Conservation (phyloP, 2,113 vertebrate species). For the Hipposideros armiger region DNA sequence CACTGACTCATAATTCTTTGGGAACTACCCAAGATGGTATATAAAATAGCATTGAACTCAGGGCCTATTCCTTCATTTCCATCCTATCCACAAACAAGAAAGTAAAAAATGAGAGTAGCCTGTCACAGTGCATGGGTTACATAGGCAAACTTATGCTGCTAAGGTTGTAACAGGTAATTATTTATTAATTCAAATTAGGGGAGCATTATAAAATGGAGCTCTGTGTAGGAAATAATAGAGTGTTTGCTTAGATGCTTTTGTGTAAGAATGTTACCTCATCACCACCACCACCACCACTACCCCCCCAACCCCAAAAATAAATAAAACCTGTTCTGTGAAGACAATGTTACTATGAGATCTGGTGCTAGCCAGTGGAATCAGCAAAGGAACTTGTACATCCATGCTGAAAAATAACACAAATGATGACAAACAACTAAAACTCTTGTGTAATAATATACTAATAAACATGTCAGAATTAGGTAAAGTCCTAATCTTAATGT, state of each 20-base stretch:
- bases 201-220: neutral
- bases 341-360: neutral
- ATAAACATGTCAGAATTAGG: neutral
- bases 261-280: neutral
- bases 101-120: neutral
- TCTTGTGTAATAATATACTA: neutral
- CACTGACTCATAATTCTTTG: neutral
- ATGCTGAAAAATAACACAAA: neutral
- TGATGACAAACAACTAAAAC: neutral
- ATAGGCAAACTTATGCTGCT: neutral
- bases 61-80: neutral
- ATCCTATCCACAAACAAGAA: neutral
- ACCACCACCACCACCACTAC: neutral
- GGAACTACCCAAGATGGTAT: neutral
- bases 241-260: neutral
- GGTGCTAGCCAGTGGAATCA: neutral
- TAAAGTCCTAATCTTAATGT: neutral
- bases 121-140: neutral
- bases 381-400: neutral
- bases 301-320: neutral
- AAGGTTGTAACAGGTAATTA: neutral
- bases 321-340: neutral
- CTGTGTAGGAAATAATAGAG: neutral
- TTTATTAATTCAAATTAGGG: neutral
- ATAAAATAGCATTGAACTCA: neutral